phyloP scores from a whole-genome alignment of 2,797 vertebrate genomes.

The Betta splendens region DNA sequence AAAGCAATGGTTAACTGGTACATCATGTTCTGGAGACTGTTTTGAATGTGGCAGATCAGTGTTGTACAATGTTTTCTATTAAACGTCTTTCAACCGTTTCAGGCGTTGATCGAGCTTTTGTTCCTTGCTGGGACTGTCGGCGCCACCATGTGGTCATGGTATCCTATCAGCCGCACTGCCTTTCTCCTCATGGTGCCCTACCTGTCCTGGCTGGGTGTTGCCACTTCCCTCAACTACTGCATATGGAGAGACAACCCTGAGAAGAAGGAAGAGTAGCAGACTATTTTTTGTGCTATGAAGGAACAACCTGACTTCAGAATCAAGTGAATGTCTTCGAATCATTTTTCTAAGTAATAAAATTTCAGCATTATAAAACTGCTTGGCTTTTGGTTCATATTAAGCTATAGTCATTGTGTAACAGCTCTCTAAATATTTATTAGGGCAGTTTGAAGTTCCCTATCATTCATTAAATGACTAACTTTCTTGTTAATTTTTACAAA shows the following conservation, averaged over 20 bases:
- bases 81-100: slow-evolving; percentile 3
- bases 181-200: slow-evolving; percentile 87
- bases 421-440: neutral
- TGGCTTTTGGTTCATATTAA: neutral
- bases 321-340: neutral
- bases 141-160: slow-evolving; percentile 86
- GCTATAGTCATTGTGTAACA: neutral
- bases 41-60: neutral
- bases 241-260: slow-evolving; percentile 90
- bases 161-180: slow-evolving; percentile 83
- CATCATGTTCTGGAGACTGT: neutral
- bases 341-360: neutral
- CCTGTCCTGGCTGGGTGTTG: slow-evolving; percentile 89
- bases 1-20: neutral
- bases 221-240: slow-evolving; percentile 84
- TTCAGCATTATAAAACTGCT: neutral
- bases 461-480: neutral
- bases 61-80: neutral
- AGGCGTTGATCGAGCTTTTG: slow-evolving; percentile 79
- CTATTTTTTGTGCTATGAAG: neutral
- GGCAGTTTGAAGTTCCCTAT: neutral
- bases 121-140: slow-evolving; percentile 81
- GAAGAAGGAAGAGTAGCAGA: slow-evolving; percentile 65
- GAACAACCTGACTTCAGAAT: neutral
- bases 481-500: neutral